Conservation (phyloP, 2,888 invertebrate species). For the Oxyteleia sp. region DNA sequence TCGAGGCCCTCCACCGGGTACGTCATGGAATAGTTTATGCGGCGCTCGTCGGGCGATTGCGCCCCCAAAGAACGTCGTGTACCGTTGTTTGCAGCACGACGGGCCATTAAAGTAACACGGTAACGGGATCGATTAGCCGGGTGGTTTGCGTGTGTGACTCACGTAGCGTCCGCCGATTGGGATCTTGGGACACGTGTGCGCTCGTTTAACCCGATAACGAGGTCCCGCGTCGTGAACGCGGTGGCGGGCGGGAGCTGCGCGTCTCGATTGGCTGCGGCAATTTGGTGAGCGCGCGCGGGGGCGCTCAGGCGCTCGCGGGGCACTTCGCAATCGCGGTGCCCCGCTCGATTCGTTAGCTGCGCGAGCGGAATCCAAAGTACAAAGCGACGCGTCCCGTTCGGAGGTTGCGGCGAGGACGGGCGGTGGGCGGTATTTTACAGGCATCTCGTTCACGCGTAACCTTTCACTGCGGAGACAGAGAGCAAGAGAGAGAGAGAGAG, state of each 20-base stretch:
- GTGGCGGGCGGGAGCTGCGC: too few species aligned
- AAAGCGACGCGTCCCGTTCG: conserved; percentile 30
- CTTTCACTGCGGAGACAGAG: too few species aligned
- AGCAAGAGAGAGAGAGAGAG: too few species aligned
- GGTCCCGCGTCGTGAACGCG: conserved; percentile 25
- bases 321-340: conserved; percentile 51
- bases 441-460: conserved; percentile 44
- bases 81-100: conserved; percentile 35
- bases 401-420: conserved; percentile 15
- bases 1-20: too few species aligned
- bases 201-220: conserved; percentile 53
- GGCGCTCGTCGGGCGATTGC: conserved; percentile 29
- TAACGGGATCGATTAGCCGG: conserved; percentile 65
- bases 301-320: too few species aligned
- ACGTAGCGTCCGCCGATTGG: conserved; percentile 44
- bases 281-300: conserved; percentile 45
- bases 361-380: conserved; percentile 59
- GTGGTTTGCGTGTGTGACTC: conserved; percentile 58
- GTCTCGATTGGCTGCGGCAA: conserved; percentile 31
- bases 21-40: conserved; percentile 52
- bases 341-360: conserved; percentile 60
- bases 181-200: conserved; percentile 59
- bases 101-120: conserved; percentile 61
- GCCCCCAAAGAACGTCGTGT: conserved; percentile 24
- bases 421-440: conserved; percentile 51